These are phyloP conservation scores for Ctenosaura bakeri DNA, from an alignment of 2,797 vertebrate species.

Conservation along the genomic window DNA sequence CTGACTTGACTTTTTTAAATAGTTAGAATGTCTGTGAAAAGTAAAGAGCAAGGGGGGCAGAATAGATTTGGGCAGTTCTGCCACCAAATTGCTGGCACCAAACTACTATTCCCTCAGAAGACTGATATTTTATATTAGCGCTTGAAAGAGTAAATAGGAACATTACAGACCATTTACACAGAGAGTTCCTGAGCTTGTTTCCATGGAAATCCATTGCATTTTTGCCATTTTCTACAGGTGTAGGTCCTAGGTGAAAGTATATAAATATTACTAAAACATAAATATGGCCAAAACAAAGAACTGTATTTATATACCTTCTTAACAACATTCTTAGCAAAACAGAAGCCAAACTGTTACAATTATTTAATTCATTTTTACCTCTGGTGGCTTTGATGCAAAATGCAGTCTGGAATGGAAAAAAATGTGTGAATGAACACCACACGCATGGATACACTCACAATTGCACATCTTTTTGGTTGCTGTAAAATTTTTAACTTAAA, in stretches of 20 bases:
- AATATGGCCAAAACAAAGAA: background rate
- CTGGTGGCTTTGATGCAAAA: slow-evolving; percentile 9
- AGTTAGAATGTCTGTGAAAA: background rate
- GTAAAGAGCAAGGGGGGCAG: background rate
- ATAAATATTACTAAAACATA: slow-evolving; percentile 11
- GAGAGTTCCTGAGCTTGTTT: slow-evolving; percentile 15
- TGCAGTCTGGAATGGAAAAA: slow-evolving; percentile 10
- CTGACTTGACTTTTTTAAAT: slow-evolving; percentile 27
- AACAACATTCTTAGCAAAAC: background rate
- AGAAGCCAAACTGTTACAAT: background rate
- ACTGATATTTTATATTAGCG: background rate
- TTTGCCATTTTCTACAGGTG: slow-evolving; percentile 13
- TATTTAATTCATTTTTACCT: background rate
- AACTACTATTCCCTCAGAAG: background rate
- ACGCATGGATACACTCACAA: background rate
- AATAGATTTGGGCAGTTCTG: background rate
- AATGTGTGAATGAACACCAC: slow-evolving; percentile 14
- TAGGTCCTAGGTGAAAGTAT: slow-evolving; percentile 8
- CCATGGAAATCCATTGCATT: slow-evolving; percentile 25
- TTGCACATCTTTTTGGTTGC: slow-evolving; percentile 20
- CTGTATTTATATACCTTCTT: background rate
- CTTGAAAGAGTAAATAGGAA: background rate
- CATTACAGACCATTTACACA: slow-evolving; percentile 15
- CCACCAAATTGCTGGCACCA: background rate
- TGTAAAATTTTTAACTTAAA: background rate